Evolutionary conservation across 2,113 vertebrate genomes (phyloP).

Genomic region (Galeopterus variegatus): DNA sequence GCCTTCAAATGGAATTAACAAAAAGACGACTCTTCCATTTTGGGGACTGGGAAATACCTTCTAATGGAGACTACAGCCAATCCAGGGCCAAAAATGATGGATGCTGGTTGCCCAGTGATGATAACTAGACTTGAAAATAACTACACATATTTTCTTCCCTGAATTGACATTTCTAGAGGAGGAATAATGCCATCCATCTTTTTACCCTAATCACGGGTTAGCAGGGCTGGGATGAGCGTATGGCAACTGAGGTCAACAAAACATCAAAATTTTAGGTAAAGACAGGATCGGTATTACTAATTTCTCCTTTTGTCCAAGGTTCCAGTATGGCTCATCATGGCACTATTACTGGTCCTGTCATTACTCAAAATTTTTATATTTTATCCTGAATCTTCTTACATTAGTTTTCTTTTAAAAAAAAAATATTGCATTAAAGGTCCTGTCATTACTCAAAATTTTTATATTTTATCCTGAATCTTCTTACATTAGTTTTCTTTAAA

Average conservation of each 20-base stretch:
- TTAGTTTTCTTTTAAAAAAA: slow-evolving; percentile 2
- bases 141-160: not conserved
- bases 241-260: not conserved
- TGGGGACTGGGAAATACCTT: not conserved
- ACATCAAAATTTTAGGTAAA: slow-evolving; percentile 40
- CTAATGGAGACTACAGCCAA: slow-evolving; percentile 15
- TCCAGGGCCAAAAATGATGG: not conserved
- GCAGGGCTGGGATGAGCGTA: not conserved
- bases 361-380: slow-evolving; percentile 46
- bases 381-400: slow-evolving; percentile 63
- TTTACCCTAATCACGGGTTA: not conserved
- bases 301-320: slow-evolving; percentile 13
- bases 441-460: slow-evolving; percentile 44
- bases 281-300: not conserved
- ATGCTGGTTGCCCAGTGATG: not conserved
- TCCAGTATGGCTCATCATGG: not conserved
- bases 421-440: no score
- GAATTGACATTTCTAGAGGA: not conserved
- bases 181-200: not conserved
- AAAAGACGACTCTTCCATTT: not conserved
- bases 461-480: slow-evolving; percentile 65
- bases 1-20: not conserved
- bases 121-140: not conserved
- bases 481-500: slow-evolving; percentile 15
- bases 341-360: not conserved